These are phyloP conservation scores for Rostratula benghalensis DNA, from an alignment of 2,113 vertebrate species.

Conservation along the genomic window DNA sequence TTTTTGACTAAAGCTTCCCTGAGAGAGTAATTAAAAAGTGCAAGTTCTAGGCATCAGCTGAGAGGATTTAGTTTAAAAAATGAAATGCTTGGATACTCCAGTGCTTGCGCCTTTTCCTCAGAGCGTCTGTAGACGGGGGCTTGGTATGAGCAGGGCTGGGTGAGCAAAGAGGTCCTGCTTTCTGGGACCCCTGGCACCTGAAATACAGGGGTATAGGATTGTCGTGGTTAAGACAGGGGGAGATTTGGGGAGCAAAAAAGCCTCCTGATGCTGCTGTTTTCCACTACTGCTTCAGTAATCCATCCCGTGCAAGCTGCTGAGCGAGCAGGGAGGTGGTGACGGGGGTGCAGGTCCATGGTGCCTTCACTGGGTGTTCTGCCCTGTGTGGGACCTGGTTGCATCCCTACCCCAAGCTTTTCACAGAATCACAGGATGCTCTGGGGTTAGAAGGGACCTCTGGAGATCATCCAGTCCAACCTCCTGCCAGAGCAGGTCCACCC, in stretches of 20 bases:
- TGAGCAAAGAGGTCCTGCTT: background rate
- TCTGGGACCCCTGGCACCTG: background rate
- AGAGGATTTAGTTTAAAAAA: background rate
- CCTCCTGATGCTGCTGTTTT: rapidly evolving
- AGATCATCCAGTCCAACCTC: too few relatives aligned
- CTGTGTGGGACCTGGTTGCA: rapidly evolving
- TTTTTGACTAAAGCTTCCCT: slow-evolving; percentile 47
- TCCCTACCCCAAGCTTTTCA: background rate
- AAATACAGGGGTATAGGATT: background rate
- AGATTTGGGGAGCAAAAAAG: background rate
- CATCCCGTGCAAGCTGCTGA: background rate
- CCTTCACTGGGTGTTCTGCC: background rate
- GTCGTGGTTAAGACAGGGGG: background rate
- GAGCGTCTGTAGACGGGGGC: background rate
- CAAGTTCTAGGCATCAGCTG: background rate
- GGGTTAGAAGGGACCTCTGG: too few relatives aligned
- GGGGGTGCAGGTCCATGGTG: background rate
- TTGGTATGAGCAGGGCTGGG: background rate
- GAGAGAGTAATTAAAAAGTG: slow-evolving; percentile 56
- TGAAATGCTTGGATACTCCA: background rate
- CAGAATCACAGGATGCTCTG: background rate
- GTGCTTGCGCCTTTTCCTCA: background rate
- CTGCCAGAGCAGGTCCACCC: too few relatives aligned
- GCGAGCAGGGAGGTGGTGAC: rapidly evolving
- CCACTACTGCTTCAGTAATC: rapidly evolving